phyloP scores from a whole-genome alignment of 2,888 invertebrate genomes.

The Petrolisthes manimaculis region DNA sequence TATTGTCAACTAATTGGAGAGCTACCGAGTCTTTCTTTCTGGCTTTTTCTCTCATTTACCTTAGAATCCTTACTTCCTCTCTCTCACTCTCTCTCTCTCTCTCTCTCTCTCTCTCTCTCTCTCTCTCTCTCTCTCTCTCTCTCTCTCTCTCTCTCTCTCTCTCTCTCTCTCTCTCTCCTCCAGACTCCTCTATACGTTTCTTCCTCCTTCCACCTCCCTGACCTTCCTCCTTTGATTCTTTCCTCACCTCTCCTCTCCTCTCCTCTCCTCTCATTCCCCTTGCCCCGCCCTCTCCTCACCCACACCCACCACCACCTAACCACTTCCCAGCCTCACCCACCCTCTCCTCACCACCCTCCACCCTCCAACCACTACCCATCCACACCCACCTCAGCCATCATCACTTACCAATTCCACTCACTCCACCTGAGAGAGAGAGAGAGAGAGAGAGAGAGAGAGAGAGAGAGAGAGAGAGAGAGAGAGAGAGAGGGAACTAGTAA shows the following conservation, averaged over 20 bases:
- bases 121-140: not conserved
- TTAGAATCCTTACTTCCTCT: not conserved
- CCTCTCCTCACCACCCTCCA: not conserved
- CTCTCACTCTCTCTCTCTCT: not conserved
- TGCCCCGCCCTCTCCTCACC: not conserved
- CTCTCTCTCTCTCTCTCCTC: not conserved
- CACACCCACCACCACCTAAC: not conserved
- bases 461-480: not conserved
- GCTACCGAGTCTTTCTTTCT: too few species aligned
- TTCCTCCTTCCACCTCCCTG: not conserved
- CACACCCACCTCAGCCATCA: not conserved
- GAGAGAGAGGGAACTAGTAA: not conserved
- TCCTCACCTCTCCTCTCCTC: not conserved
- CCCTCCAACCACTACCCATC: not conserved
- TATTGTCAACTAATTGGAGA: too few species aligned
- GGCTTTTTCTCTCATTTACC: not conserved
- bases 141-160: not conserved
- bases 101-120: not conserved
- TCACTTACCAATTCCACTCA: conserved; percentile 5
- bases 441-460: not conserved
- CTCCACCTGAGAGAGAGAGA: not conserved
- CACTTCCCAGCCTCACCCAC: not conserved
- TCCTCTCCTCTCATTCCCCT: not conserved
- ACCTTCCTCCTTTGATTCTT: not conserved
- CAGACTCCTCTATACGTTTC: not conserved